phyloP scores from a whole-genome alignment of 1,140 invertebrate genomes.

The Phthorimaea operculella region DNA sequence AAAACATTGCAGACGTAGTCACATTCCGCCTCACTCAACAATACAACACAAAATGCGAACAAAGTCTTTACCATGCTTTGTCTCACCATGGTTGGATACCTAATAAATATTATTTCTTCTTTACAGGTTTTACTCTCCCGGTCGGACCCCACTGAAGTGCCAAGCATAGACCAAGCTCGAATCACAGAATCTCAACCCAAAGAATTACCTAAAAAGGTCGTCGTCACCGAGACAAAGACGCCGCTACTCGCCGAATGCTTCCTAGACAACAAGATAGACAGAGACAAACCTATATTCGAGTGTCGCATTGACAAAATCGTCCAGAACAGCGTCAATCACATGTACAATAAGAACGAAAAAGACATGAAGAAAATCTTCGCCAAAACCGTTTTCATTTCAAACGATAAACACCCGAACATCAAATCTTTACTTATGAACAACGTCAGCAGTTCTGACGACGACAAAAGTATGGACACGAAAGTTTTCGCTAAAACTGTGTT shows the following conservation, averaged over 20 bases:
- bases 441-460: neutral
- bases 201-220: conserved; percentile 13
- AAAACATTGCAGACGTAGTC: no score
- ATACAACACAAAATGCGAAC: no score
- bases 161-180: conserved; percentile 32
- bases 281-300: conserved; percentile 40
- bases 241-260: conserved; percentile 15
- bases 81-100: no score
- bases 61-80: no score
- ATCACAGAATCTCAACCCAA: conserved; percentile 27
- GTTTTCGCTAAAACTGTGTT: conserved; percentile 54
- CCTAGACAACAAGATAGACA: conserved; percentile 16
- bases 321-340: conserved; percentile 50
- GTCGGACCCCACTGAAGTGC: conserved; percentile 36
- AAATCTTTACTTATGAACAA: neutral
- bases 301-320: conserved; percentile 52
- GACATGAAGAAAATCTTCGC: conserved; percentile 42
- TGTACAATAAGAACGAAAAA: conserved; percentile 32
- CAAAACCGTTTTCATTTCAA: conserved; percentile 47
- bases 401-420: conserved; percentile 18
- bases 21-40: no score
- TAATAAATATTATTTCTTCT: neutral
- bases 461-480: conserved; percentile 9
- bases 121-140: conserved; percentile 10
- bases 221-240: conserved; percentile 14